Conservation (phyloP, 2,113 vertebrate genomes). For the Corythoichthys haematopterus region DNA sequence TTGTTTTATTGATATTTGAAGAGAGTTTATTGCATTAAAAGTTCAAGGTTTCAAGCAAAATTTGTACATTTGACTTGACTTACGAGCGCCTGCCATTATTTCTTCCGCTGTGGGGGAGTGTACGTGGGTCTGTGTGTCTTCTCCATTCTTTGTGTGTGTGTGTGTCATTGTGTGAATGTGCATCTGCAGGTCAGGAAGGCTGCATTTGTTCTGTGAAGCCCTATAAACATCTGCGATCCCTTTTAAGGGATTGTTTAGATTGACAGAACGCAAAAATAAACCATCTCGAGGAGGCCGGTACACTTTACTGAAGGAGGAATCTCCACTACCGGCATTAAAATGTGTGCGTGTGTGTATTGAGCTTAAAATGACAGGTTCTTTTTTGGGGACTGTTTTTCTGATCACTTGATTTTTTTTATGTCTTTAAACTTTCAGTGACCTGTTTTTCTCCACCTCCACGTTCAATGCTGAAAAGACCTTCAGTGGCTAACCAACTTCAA, state of each 20-base stretch:
- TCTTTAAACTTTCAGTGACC: conserved; percentile 38
- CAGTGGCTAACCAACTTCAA: conserved; percentile 19
- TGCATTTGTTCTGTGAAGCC: conserved; percentile 72
- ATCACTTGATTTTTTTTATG: conserved; percentile 30
- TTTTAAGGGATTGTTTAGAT: conserved; percentile 83
- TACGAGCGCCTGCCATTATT: conserved; percentile 48
- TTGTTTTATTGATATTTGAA: too few relatives aligned
- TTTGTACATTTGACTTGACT: conserved; percentile 32
- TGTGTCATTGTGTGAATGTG: conserved; percentile 18
- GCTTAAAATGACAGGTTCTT: conserved; percentile 54
- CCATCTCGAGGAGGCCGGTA: conserved; percentile 68
- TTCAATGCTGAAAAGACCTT: conserved; percentile 20
- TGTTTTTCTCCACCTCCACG: conserved; percentile 16
- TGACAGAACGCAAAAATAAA: conserved; percentile 76
- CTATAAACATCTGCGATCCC: conserved; percentile 77
- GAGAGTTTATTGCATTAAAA: too few relatives aligned
- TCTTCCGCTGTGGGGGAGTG: conserved; percentile 23
- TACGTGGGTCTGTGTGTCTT: conserved; percentile 9
- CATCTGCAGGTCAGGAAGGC: conserved; percentile 63
- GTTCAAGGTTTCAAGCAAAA: background rate
- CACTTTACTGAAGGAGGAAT: conserved; percentile 61
- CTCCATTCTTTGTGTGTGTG: conserved; percentile 9
- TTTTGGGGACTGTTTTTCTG: conserved; percentile 46
- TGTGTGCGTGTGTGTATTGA: conserved; percentile 31
- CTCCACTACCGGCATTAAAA: conserved; percentile 55